These are phyloP conservation scores for Oeneis ivallda DNA, from an alignment of 2,888 invertebrate species.

Conservation along the genomic window DNA sequence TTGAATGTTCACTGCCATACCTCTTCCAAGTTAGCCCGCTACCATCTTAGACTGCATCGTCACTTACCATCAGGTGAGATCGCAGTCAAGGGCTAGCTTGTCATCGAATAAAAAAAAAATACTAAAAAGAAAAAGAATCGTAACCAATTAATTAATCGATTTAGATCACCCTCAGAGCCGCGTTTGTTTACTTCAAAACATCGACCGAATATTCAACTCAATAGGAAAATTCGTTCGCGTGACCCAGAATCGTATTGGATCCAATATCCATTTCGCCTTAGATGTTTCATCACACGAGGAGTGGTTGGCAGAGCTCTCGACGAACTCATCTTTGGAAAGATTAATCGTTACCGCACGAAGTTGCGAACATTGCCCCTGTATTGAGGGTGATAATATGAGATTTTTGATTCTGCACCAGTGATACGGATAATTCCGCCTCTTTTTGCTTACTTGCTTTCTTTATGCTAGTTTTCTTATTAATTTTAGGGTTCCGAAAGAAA, in stretches of 20 bases:
- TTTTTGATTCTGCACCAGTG: neutral
- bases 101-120: too few species aligned
- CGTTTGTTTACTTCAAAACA: neutral
- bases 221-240: neutral
- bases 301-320: conserved; percentile 27
- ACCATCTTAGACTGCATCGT: too few species aligned
- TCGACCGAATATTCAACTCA: neutral
- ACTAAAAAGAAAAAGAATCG: too few species aligned
- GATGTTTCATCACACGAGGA: conserved; percentile 28
- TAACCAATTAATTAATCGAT: too few species aligned
- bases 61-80: too few species aligned
- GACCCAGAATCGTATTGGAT: conserved; percentile 12
- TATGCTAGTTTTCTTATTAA: too few species aligned
- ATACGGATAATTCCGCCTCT: neutral
- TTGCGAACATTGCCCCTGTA: conserved; percentile 11
- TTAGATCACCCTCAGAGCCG: too few species aligned
- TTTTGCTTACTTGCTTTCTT: neutral
- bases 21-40: too few species aligned
- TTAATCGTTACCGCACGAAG: conserved; percentile 30
- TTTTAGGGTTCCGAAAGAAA: too few species aligned
- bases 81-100: too few species aligned
- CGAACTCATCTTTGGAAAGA: conserved; percentile 33
- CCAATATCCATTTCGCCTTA: conserved; percentile 21
- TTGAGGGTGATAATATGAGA: conserved; percentile 16
- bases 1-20: too few species aligned